phyloP scores from a whole-genome alignment of 2,888 invertebrate genomes.

The Acronicta alni region DNA sequence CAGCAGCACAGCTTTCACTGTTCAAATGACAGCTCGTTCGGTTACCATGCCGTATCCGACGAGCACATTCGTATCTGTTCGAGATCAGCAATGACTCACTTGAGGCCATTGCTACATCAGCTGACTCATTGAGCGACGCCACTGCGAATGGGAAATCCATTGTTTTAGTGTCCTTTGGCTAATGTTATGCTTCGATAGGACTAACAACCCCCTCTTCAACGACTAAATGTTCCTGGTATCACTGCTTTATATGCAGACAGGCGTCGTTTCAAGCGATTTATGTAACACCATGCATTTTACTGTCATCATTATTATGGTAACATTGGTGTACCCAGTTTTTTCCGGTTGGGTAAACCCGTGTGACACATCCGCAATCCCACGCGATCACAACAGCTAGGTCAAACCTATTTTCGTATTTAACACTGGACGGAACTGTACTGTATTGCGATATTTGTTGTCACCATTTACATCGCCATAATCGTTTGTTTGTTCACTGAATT shows the following conservation, averaged over 20 bases:
- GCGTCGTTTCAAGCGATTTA: conserved; percentile 11
- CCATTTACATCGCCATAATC: conserved; percentile 54
- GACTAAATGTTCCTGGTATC: conserved; percentile 9
- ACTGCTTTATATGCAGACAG: conserved; percentile 8
- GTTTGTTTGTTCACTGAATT: conserved; percentile 41
- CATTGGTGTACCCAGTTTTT: conserved; percentile 68
- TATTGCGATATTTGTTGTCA: conserved; percentile 59
- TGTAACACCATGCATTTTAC: conserved; percentile 26
- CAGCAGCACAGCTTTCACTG: conserved; percentile 27
- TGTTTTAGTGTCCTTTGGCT: conserved; percentile 75
- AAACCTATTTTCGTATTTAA: conserved; percentile 77
- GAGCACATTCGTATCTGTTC: conserved; percentile 68
- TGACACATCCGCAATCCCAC: conserved; percentile 79
- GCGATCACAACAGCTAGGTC: conserved; percentile 75
- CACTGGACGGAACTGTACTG: conserved; percentile 67
- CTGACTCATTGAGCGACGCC: conserved; percentile 81
- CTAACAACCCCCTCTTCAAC: conserved; percentile 16
- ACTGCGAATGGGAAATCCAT: conserved; percentile 79
- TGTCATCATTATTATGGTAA: conserved; percentile 52
- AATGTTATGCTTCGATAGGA: conserved; percentile 23
- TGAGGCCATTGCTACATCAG: conserved; percentile 81
- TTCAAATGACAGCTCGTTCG: conserved; percentile 37
- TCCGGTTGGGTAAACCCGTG: conserved; percentile 77
- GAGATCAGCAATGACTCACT: conserved; percentile 81
- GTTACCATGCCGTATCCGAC: conserved; percentile 66